Conservation (phyloP, 1,140 invertebrate species). For the Myzus persicae region DNA sequence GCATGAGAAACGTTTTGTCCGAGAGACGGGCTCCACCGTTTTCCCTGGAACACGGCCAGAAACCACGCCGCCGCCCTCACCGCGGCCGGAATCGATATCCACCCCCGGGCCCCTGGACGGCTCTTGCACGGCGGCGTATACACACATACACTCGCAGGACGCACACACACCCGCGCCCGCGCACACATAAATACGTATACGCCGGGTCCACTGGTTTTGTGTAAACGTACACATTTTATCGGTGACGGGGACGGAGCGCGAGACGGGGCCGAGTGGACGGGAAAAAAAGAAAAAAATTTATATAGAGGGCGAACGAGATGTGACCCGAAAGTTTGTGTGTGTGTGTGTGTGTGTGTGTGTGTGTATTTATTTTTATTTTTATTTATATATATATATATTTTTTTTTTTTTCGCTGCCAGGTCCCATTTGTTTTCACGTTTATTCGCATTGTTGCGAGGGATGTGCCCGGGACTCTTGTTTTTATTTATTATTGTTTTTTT, state of each 20-base stretch:
- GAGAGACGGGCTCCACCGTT: conserved; percentile 45
- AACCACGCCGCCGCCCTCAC: conserved; percentile 15
- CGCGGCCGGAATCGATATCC: conserved; percentile 46
- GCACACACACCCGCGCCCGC: not conserved
- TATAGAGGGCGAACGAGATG: conserved; percentile 33
- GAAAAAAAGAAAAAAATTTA: conserved; percentile 19
- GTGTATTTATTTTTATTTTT: not conserved
- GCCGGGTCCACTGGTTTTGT: conserved; percentile 35
- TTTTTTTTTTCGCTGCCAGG: not conserved
- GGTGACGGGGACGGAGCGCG: not conserved
- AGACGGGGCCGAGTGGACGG: not conserved
- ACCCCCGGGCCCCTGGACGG: not conserved
- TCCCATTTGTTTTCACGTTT: conserved; percentile 45
- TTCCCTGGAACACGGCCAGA: conserved; percentile 50
- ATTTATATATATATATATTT: conserved; percentile 9
- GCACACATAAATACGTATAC: not conserved
- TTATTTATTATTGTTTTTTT: conserved; percentile 53
- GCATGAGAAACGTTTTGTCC: conserved; percentile 54
- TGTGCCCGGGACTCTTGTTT: conserved; percentile 28
- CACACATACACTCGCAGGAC: not conserved
- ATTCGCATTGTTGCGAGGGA: conserved; percentile 53
- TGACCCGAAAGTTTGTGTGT: conserved; percentile 50
- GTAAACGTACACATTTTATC: conserved; percentile 55
- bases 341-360: not conserved
- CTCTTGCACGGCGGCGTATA: not conserved